Base-by-base conservation (phyloP, 2,113 vertebrate species). In the Zingel zingel region DNA sequence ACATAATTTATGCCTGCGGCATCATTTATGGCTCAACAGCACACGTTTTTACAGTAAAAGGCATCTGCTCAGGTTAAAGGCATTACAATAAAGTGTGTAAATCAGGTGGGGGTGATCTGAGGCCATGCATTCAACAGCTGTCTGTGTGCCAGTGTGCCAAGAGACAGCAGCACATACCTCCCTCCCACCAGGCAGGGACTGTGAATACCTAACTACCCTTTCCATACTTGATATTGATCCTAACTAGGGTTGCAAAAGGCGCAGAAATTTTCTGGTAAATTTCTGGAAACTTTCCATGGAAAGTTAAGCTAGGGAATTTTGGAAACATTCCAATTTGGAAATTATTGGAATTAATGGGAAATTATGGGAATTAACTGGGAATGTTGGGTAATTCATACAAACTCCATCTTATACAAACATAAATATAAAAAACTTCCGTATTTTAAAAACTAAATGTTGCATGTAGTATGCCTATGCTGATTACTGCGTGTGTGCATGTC, bases 181-280 rank as follows among this genome's bases (percentile, higher is more conserved):
- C 77, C 64, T 72, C 57, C 57, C 77, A 78, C 23, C 39, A 51
- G 45, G 56, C 56, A 69, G 36, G 39, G 54, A 43, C 57, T 2
- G 13, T 81, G 30, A 77, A 74, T 48, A 79, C 19, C 45, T 43
- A 36, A 48, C 14, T 74, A 16, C 56, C 66, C 74, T 18, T 71
- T 84, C 59, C 81, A 74, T 73, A n/a, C 47, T 58, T 19, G 10
- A 15, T 85, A 88, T 91, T 90, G 88, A 92, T 90, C 83, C 56
- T 0, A 69, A 78, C 79, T 27, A 27, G 27, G 27, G 27, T 27
- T 27, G 27, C 27, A 27, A 27, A 27, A 27, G 27, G 27, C 2
- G 27, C 27, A 2, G 27, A 27, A 27, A 27, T 27, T 25, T n/a
- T n/a, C n/a, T n/a, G n/a, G n/a, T n/a, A n/a, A n/a, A n/a, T n/a